Evolutionary conservation across 1,140 invertebrate species (phyloP).

Genomic region (Zaprionus kolodkinae): DNA sequence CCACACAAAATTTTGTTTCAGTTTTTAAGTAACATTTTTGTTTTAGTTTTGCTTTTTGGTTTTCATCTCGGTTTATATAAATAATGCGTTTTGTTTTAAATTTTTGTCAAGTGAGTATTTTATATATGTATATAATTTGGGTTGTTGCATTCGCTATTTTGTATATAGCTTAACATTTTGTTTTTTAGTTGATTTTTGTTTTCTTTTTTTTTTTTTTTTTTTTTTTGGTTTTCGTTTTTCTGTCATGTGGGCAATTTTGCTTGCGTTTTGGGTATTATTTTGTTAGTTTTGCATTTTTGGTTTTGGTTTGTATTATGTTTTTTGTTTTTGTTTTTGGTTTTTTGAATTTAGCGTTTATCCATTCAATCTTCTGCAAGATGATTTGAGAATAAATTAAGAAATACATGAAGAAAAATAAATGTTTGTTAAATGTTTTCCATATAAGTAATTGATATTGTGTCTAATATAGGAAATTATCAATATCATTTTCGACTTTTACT

Average conservation of each 20-base stretch:
- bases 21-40: constrained; percentile 72
- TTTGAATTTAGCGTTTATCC: constrained; percentile 77
- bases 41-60: constrained; percentile 34
- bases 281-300: constrained; percentile 58
- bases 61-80: constrained; percentile 71
- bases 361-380: constrained; percentile 84
- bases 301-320: constrained; percentile 57
- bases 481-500: constrained; percentile 22
- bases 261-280: constrained; percentile 58
- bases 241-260: constrained; percentile 68
- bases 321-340: constrained; percentile 59
- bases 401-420: constrained; percentile 82
- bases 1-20: constrained; percentile 84
- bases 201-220: constrained; percentile 33
- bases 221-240: constrained; percentile 40
- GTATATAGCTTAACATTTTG: constrained; percentile 69
- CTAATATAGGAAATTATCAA: constrained; percentile 51
- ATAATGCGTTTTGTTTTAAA: constrained; percentile 64
- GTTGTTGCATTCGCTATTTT: constrained; percentile 59
- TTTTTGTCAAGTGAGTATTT: constrained; percentile 75
- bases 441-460: constrained; percentile 52
- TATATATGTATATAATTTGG: constrained; percentile 76
- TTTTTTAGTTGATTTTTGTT: constrained; percentile 40
- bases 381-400: constrained; percentile 78
- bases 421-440: constrained; percentile 70